Base-by-base conservation (phyloP, 1,140 invertebrate species). In the Drosophila sp. region DNA sequence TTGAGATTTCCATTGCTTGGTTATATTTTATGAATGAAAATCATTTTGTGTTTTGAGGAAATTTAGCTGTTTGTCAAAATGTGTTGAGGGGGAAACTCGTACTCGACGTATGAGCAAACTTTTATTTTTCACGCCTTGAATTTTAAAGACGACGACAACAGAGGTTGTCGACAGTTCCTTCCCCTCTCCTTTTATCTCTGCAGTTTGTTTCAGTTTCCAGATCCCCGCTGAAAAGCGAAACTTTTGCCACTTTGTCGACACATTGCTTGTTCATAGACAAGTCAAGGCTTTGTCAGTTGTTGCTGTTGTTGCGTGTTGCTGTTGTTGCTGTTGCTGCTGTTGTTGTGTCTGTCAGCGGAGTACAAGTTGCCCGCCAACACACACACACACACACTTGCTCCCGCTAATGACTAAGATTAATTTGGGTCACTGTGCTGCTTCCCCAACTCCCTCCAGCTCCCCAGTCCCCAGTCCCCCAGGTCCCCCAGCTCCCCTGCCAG, bases 401-500 rank as follows among this genome's bases (percentile, higher is more conserved):
- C 65, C 72, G 83, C 84, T 72, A 89, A 89, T 80, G 84, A 89
- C 76, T 65, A 83, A 89, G 84, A 89, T 89, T 89, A 89, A 89
- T 89, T 89, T 89, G 83, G 83, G 84, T 89, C 83, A 89, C 69
- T 89, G 73, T 87, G 83, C 48, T 80, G 29, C 11, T 34, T 25
- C 2, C 45, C 11, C 56, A 11, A 16, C 29, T 16, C 13, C 29
- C 34, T 21, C 9, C 25, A 5, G 25, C 14, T 7, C n/a, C n/a
- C n/a, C n/a, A n/a, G n/a, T n/a, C n/a, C n/a, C 16, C 1, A 21
- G 1, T 21, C 4, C 32, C 21, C 16, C 9, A 16, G 34, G 41
- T 48, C 6, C 32, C 21, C 16, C 9, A 16, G 34, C 50, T 48
- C 6, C 3, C 29, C 25, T 5, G 40, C 16, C 1, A 21, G 1